phyloP scores from a whole-genome alignment of 2,797 vertebrate species.

The Cyclura pinguis region DNA sequence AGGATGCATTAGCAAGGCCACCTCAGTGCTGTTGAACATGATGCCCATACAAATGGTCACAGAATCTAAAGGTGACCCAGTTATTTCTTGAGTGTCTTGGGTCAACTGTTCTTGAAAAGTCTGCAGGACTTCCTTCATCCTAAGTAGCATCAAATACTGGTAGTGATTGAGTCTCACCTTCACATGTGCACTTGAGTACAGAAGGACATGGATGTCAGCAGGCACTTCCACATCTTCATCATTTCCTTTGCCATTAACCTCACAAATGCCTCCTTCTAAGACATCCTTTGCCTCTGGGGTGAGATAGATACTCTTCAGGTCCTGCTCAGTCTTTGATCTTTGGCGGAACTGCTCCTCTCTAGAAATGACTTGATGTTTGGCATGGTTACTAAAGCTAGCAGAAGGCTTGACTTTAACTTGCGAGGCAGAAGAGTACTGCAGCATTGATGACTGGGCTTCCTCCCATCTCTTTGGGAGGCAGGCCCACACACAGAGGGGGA shows the following conservation, averaged over 20 bases:
- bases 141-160: conserved; percentile 93
- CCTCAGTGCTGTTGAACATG: conserved; percentile 84
- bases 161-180: conserved; percentile 93
- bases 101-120: conserved; percentile 87
- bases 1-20: conserved; percentile 89
- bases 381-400: conserved; percentile 76
- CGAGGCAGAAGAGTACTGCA: conserved; percentile 48
- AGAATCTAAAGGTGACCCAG: conserved; percentile 75
- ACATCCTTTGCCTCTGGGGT: conserved; percentile 58
- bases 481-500: conserved; percentile 90
- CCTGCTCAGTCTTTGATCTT: conserved; percentile 79
- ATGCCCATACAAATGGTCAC: conserved; percentile 85
- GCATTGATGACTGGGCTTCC: conserved; percentile 58
- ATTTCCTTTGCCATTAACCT: conserved; percentile 55
- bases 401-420: conserved; percentile 77
- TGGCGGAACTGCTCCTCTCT: conserved; percentile 69
- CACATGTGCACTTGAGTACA: conserved; percentile 83
- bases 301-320: conserved; percentile 73
- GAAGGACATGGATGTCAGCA: conserved; percentile 79
- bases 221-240: conserved; percentile 69
- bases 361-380: conserved; percentile 57
- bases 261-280: conserved; percentile 59
- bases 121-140: conserved; percentile 91
- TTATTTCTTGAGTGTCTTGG: conserved; percentile 81
- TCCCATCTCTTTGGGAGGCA: conserved; percentile 85